Evolutionary conservation across 2,888 invertebrate genomes (phyloP).

Genomic region (Aspidiotus destructor): DNA sequence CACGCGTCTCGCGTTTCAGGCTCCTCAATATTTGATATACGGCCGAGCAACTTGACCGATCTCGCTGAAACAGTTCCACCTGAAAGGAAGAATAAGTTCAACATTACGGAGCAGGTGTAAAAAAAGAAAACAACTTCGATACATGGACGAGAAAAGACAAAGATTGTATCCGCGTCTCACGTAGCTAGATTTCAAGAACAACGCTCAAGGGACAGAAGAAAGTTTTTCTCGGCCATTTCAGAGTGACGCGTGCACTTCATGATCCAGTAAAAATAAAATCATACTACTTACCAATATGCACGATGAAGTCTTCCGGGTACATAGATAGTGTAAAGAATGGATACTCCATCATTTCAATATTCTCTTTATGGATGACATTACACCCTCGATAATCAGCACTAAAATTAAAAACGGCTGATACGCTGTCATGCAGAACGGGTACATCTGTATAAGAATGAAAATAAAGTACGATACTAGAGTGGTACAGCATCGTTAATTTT

Average conservation of each 20-base stretch:
- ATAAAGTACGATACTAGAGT: too few species aligned
- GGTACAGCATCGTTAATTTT: too few species aligned
- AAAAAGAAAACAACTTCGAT: neutral
- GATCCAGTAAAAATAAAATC: too few species aligned
- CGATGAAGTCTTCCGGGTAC: conserved; percentile 79
- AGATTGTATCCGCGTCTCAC: too few species aligned
- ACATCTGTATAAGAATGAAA: too few species aligned
- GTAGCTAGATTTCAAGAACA: too few species aligned
- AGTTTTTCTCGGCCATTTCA: too few species aligned
- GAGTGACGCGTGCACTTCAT: too few species aligned
- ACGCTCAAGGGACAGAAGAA: too few species aligned
- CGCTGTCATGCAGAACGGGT: neutral
- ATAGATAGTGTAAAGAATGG: conserved; percentile 89
- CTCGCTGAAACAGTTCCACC: conserved; percentile 75
- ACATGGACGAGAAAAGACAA: too few species aligned
- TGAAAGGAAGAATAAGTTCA: too few species aligned
- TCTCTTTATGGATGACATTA: conserved; percentile 36
- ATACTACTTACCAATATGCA: conserved; percentile 61
- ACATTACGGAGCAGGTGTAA: neutral
- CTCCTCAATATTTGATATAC: conserved; percentile 75
- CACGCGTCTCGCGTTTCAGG: conserved; percentile 85
- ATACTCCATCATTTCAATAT: conserved; percentile 55
- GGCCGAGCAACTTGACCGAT: conserved; percentile 71
- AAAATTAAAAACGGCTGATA: neutral
- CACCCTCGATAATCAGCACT: conserved; percentile 5